Conservation (phyloP, 2,888 invertebrate species). For the Lobophora halterata region DNA sequence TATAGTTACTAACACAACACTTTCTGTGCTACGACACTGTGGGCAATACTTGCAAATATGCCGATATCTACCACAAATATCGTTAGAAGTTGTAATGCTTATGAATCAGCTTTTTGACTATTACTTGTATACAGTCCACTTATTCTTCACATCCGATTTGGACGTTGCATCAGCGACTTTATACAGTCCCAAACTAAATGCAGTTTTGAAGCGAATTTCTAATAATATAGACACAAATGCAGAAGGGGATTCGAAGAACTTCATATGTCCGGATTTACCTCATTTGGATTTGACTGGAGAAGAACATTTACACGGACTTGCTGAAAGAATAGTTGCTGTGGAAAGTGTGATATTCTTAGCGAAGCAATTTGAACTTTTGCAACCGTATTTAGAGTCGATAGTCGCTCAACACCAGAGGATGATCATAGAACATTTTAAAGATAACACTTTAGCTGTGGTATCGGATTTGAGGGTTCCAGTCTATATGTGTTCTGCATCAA, state of each 20-base stretch:
- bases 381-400: conserved; percentile 91
- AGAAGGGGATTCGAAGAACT: conserved; percentile 44
- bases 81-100: conserved; percentile 93
- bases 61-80: conserved; percentile 91
- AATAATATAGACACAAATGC: conserved; percentile 82
- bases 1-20: conserved; percentile 94
- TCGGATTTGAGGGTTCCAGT: conserved; percentile 90
- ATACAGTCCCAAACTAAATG: conserved; percentile 85
- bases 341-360: conserved; percentile 96
- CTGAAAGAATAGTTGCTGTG: conserved; percentile 93
- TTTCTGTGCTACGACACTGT: conserved; percentile 93
- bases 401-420: conserved; percentile 86
- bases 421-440: conserved; percentile 86
- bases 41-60: conserved; percentile 97
- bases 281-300: conserved; percentile 67
- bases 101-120: conserved; percentile 97
- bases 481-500: conserved; percentile 92
- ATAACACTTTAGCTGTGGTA: conserved; percentile 87
- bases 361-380: conserved; percentile 91
- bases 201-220: conserved; percentile 88
- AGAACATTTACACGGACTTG: conserved; percentile 89
- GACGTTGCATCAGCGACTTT: conserved; percentile 79
- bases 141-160: conserved; percentile 90
- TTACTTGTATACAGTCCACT: conserved; percentile 93
- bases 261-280: conserved; percentile 49